Conservation (phyloP, 2,888 invertebrate species). For the Pyrgus malvae region DNA sequence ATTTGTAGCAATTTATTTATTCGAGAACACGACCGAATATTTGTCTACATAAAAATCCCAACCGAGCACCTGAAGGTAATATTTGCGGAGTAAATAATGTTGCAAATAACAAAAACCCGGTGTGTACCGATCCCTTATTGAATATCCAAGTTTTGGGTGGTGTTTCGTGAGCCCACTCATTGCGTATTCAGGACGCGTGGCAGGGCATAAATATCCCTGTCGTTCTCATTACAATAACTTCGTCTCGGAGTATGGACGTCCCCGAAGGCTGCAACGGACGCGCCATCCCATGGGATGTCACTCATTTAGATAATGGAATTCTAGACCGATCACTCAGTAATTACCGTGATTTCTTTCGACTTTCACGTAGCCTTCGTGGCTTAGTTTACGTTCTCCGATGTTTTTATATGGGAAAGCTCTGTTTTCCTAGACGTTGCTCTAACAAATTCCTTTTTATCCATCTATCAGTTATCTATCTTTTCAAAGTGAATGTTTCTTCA, state of each 20-base stretch:
- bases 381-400: not conserved
- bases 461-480: too few species aligned
- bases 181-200: conserved; percentile 73
- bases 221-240: conserved; percentile 77
- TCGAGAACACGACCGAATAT: conserved; percentile 42
- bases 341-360: conserved; percentile 39
- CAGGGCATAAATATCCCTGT: conserved; percentile 77
- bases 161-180: conserved; percentile 48
- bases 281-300: conserved; percentile 65
- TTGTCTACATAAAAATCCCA: conserved; percentile 36
- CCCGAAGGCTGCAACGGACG: conserved; percentile 63
- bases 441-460: too few species aligned
- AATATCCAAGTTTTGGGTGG: conserved; percentile 48
- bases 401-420: not conserved
- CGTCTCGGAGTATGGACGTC: conserved; percentile 56
- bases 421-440: too few species aligned
- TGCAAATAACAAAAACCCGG: conserved; percentile 47
- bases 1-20: conserved; percentile 41
- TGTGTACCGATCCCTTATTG: conserved; percentile 50
- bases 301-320: conserved; percentile 70
- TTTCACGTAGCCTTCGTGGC: not conserved
- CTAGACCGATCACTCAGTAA: conserved; percentile 58
- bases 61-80: conserved; percentile 64
- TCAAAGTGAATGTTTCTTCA: too few species aligned
- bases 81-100: conserved; percentile 60